A percentile compares a stretch with the other conserved stretches of the same genome.
Evolutionary conservation across 2,888 invertebrate species (phyloP).

Genomic region (Drosophila merina): DNA sequence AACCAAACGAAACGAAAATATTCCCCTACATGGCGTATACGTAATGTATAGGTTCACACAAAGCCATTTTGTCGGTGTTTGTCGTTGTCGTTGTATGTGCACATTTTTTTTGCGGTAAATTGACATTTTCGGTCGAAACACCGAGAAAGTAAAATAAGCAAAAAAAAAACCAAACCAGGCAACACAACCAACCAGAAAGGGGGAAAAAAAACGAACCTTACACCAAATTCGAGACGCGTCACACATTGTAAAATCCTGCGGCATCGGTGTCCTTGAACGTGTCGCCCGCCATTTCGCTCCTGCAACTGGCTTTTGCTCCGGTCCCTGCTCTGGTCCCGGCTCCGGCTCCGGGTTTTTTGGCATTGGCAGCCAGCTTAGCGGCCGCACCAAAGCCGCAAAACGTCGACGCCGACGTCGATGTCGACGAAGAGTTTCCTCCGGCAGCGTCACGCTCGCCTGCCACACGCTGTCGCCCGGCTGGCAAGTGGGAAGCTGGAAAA

Average conservation of each 20-base stretch:
- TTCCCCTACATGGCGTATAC: slow-evolving; percentile 27
- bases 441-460: slow-evolving; percentile 65
- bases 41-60: slow-evolving; percentile 22
- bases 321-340: slow-evolving; percentile 33
- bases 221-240: slow-evolving; percentile 59
- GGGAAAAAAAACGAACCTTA: not conserved
- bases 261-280: slow-evolving; percentile 68
- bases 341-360: slow-evolving; percentile 38
- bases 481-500: slow-evolving; percentile 29
- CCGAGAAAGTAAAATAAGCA: slow-evolving; percentile 30
- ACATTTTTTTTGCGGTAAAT: slow-evolving; percentile 58
- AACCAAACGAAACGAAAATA: slow-evolving; percentile 23
- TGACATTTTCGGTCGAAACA: slow-evolving; percentile 51
- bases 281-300: slow-evolving; percentile 37
- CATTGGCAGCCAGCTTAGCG: slow-evolving; percentile 65
- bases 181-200: slow-evolving; percentile 13
- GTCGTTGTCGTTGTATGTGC: slow-evolving; percentile 4
- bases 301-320: slow-evolving; percentile 31
- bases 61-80: slow-evolving; percentile 12
- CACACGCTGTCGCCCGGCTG: slow-evolving; percentile 57
- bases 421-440: slow-evolving; percentile 16
- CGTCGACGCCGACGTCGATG: slow-evolving; percentile 24
- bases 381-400: slow-evolving; percentile 61
- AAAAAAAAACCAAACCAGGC: slow-evolving; percentile 18
- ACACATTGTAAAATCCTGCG: slow-evolving; percentile 58